Evolutionary conservation across 2,888 invertebrate species (phyloP), one percentile per base, ranked within the genome.

Genomic region (Epinotia bilunana): DNA sequence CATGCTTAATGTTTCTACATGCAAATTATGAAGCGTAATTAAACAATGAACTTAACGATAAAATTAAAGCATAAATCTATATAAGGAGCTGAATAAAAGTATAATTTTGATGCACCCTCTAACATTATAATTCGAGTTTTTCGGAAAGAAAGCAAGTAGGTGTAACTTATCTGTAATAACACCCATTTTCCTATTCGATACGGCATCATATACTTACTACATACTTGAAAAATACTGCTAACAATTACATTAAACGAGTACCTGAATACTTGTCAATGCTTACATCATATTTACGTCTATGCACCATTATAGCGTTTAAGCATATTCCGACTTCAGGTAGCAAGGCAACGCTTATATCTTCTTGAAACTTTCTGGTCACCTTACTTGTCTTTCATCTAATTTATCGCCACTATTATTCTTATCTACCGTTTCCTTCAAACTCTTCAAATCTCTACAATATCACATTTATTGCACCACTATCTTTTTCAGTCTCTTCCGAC

Each of bases 401-500:
- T 74, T 23, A 13, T 67, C 53, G 61, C 43, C 16, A n/a, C 43
- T 62, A 57, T 68, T 61, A 20, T 73, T 61, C 39, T 28, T 46
- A 20, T 46, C 55, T 58, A 64, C 64, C 12, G 58, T 46, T 55
- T 39, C 33, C 67, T 67, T 68, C 23, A 68, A 43, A 13, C 49
- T 67, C 12, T 60, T 64, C 39, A 53, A 39, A 5, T 60, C 64
- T 53, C 57, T 63, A 16, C 43, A 63, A 46, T 63, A 20, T 62
- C 20, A 20, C 49, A 60, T 74, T 60, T 65, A 58, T 65, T 71
- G 74, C 70, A 74, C 70, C 83, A 84, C 83, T 80, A 80, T 78
- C 80, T 82, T 84, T 79, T 80, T 82, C 80, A 83, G 82, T 80
- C 79, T 83, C 77, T 65, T 49, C 72, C 79, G 82, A 84, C 78